Evolutionary conservation across 2,888 invertebrate species (phyloP), one percentile per base, ranked within the genome.

Genomic region (Drosophila pseudotakahashii): DNA sequence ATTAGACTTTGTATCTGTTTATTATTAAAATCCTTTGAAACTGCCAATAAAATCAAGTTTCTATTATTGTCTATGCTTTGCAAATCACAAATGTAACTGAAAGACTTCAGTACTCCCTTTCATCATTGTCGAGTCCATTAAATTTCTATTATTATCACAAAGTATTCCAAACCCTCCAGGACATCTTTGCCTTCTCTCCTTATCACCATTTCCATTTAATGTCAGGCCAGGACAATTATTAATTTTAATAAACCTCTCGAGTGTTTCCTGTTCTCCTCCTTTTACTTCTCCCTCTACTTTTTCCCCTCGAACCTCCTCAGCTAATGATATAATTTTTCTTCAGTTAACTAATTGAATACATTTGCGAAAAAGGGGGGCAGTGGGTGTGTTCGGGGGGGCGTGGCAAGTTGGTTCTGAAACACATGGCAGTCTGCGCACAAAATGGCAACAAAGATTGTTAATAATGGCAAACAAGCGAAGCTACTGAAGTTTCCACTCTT

Each of bases 341-440:
- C 86, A 85, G 88, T 84, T 89, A 84, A 79, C 89, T 84, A 84
- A 84, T 84, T 84, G 89, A 84, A 84, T 84, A 84, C 89, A 88
- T 88, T 83, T 88, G 88, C 85, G 41, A 16, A 41, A 30, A 45
- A 9, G 26, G 5, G 71, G 44, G 19, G 39, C 13, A 5, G 44
- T 5, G 42, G 39, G 51, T 30, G 48, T 11, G 42, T 23, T 16
- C 7, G 13, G 37, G 37, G 37, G 37, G 42, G 42, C 42, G 42
- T 42, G 42, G 42, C 42, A 19, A 42, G 42, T 16, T 42, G 57
- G 37, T 41, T 44, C 44, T 44, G 51, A 63, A 83, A 83, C 78
- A 77, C 78, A 88, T 82, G 61, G 71, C 59, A 68, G 47, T 55
- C 48, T 32, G 5, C 53, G 44, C 62, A 61, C 42, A 73, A 74